A percentile compares a stretch with the other conserved stretches of the same genome.
Evolutionary conservation across 2,113 vertebrate species (phyloP).

Genomic region (Pimephales promelas): DNA sequence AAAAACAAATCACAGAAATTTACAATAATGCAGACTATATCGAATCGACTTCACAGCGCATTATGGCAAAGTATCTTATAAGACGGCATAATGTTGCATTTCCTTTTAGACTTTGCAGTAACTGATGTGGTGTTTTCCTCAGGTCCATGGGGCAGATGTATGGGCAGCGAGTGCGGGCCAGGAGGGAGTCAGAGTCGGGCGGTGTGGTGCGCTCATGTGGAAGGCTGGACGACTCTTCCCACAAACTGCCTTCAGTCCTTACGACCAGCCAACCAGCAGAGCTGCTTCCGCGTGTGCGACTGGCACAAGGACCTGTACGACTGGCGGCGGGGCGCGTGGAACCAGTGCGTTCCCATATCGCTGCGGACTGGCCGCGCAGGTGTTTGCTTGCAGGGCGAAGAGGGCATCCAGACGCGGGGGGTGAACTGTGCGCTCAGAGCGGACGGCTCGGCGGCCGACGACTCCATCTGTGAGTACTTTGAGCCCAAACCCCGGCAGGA

Average conservation of each 20-base stretch:
- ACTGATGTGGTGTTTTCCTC: constrained; percentile 55
- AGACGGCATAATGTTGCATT: neutral
- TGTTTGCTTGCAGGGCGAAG: constrained; percentile 84
- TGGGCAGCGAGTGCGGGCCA: constrained; percentile 94
- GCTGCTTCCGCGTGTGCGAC: constrained; percentile 94
- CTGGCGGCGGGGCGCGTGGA: constrained; percentile 90
- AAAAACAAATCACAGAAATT: no score
- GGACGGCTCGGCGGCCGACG: constrained; percentile 79
- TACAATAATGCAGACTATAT: neutral
- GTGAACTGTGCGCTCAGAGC: constrained; percentile 85
- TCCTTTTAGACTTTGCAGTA: neutral
- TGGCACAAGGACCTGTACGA: constrained; percentile 96
- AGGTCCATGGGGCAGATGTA: constrained; percentile 97
- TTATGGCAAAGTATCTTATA: neutral
- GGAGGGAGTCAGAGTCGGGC: constrained; percentile 93
- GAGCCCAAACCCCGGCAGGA: constrained; percentile 92
- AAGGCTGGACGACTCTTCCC: constrained; percentile 93
- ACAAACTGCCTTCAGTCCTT: constrained; percentile 88
- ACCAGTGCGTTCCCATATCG: constrained; percentile 83
- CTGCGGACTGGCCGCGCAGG: constrained; percentile 71
- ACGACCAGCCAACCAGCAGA: constrained; percentile 90
- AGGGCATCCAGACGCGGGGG: constrained; percentile 91
- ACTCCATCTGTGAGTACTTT: constrained; percentile 96
- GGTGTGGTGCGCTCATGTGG: constrained; percentile 94
- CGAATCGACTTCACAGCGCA: neutral